Evolutionary conservation across 2,888 invertebrate species (phyloP).

Genomic region (Noctua janthe): DNA sequence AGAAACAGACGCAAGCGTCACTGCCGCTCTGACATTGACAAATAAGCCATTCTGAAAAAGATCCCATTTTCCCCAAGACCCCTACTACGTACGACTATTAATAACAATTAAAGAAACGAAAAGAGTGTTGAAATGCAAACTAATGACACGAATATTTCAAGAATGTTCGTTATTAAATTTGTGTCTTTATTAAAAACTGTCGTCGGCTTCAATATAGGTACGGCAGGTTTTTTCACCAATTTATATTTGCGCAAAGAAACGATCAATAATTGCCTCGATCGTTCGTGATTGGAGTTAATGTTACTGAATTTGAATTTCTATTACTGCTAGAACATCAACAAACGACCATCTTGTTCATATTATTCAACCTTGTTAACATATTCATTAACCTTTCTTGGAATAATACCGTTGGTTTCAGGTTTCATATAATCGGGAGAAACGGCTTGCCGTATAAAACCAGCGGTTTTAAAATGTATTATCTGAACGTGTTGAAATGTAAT

Average conservation of each 20-base stretch:
- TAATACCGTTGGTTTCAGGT: slow-evolving; percentile 18
- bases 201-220: background rate
- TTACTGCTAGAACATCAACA: slow-evolving; percentile 29
- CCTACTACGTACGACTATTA: slow-evolving; percentile 78
- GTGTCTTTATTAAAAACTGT: slow-evolving; percentile 56
- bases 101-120: slow-evolving; percentile 72
- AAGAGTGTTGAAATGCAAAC: slow-evolving; percentile 66
- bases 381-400: slow-evolving; percentile 31
- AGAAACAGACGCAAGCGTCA: slow-evolving; percentile 85
- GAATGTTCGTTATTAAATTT: slow-evolving; percentile 61
- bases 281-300: slow-evolving; percentile 40
- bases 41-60: slow-evolving; percentile 86
- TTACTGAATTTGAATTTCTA: slow-evolving; percentile 38
- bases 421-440: slow-evolving; percentile 31
- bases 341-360: slow-evolving; percentile 21
- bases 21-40: slow-evolving; percentile 84
- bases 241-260: slow-evolving; percentile 31
- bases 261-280: slow-evolving; percentile 25
- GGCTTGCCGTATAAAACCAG: slow-evolving; percentile 21
- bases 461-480: slow-evolving; percentile 54
- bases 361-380: slow-evolving; percentile 25
- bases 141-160: slow-evolving; percentile 65
- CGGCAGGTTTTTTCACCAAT: slow-evolving; percentile 7
- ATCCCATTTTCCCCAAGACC: slow-evolving; percentile 81
- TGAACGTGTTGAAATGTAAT: slow-evolving; percentile 57